Base-by-base conservation (phyloP, 2,113 vertebrate genomes). In the Chroicocephalus ridibundus region DNA sequence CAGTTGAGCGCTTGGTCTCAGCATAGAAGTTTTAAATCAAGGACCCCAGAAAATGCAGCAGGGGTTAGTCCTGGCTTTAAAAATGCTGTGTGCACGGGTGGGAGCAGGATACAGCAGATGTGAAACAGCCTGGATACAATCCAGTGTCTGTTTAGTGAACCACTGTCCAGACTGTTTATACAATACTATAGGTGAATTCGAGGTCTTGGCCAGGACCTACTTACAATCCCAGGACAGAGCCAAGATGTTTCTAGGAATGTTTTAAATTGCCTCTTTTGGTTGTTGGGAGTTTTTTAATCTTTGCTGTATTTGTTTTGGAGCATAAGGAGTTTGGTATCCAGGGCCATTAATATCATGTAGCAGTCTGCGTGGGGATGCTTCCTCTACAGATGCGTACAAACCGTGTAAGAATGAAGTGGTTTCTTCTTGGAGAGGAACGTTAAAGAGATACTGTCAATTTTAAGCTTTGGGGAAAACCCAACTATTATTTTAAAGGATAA, bases 1-100 rank as follows among this genome's bases (percentile, higher is more conserved):
- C 61, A 40, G n/a, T 1, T 0, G 1, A 62, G 31, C 38, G 5
- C 47, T 44, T 7, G 6, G 40, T 22, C 77, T 69, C 49, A 15
- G 13, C 4, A 17, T 51, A 61, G 49, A 71, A 55, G 34, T 52
- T 65, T 57, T 49, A 66, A 61, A 66, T n/a, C 60, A 4, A 70
- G 66, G 49, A 29, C 22, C 52, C 49, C 68, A 40, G 13, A 61
- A 38, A 93, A 83, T 2, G 27, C 76, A 83, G n/a, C 51, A 42
- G 71, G 34, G 32, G 21, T 70, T 69, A 29, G 20, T 34, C 65
- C 31, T 90, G 62, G 11, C 52, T 75, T 82, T 71, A 29, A 29
- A 71, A 89, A 82, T 8, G 19, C 55, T 20, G 6, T 14, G 8
- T 40, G 66, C 36, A 34, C 4, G 5, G 22, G 15, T 44, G 36